phyloP scores from a whole-genome alignment of 2,113 vertebrate species.

The Eurypyga helias region DNA sequence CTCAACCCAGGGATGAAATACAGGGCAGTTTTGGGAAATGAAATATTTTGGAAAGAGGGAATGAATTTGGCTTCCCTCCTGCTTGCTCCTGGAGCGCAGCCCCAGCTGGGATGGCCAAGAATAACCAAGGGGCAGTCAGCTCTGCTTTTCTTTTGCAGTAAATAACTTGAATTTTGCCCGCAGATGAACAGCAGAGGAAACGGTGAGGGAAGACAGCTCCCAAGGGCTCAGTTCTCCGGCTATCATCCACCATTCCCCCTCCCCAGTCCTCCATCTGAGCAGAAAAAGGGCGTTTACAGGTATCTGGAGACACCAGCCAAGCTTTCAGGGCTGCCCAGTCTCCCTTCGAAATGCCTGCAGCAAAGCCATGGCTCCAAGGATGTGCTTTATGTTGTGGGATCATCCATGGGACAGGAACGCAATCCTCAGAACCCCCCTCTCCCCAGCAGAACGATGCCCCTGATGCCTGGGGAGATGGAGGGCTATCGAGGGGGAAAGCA shows the following conservation, averaged over 20 bases:
- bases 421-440: fast-evolving
- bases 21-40: background rate
- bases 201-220: fast-evolving
- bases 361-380: background rate
- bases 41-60: background rate
- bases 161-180: slow-evolving; percentile 16
- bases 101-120: background rate
- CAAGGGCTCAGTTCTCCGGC: background rate
- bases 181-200: background rate
- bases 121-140: background rate
- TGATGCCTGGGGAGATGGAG: background rate
- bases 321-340: background rate
- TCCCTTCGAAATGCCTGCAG: background rate
- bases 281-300: background rate
- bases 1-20: background rate
- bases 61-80: background rate
- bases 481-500: fast-evolving
- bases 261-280: background rate
- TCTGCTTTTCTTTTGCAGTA: background rate
- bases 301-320: background rate
- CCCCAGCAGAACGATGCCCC: fast-evolving
- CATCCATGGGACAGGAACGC: fast-evolving
- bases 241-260: background rate
- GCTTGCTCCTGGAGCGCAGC: fast-evolving
- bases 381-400: background rate